phyloP scores from a whole-genome alignment of 2,888 invertebrate genomes.

The Troglohyphantes excavatus region DNA sequence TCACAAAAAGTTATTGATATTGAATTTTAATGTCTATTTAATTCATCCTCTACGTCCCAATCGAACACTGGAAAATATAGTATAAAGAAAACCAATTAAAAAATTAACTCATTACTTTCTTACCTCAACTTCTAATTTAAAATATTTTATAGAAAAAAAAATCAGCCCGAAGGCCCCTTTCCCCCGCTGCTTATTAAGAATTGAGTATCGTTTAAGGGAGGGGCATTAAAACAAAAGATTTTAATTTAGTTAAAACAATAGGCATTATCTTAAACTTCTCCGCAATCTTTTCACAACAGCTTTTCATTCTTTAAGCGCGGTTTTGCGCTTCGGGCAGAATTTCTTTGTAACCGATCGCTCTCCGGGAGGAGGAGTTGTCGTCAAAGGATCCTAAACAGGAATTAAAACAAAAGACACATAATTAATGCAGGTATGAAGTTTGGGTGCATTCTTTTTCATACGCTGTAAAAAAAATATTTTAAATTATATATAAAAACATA shows the following conservation, averaged over 20 bases:
- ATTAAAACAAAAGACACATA: not conserved
- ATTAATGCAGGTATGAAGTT: not conserved
- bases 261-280: constrained; percentile 45
- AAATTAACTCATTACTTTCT: not conserved
- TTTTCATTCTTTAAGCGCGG: not conserved
- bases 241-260: constrained; percentile 63
- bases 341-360: not conserved
- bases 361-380: not conserved
- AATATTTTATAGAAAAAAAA: not conserved
- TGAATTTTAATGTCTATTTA: too few relatives aligned
- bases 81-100: not conserved
- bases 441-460: not conserved
- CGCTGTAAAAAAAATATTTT: too few relatives aligned
- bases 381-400: not conserved
- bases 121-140: not conserved
- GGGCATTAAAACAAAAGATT: constrained; percentile 52
- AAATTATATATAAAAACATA: too few relatives aligned
- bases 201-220: not conserved
- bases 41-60: too few relatives aligned
- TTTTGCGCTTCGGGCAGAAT: not conserved
- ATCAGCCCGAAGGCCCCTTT: not conserved
- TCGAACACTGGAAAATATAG: too few relatives aligned
- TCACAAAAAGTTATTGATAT: too few relatives aligned
- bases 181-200: not conserved
- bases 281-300: not conserved